Evolutionary conservation across 2,888 invertebrate genomes (phyloP).

Genomic region (Lithophane semibrunnea): DNA sequence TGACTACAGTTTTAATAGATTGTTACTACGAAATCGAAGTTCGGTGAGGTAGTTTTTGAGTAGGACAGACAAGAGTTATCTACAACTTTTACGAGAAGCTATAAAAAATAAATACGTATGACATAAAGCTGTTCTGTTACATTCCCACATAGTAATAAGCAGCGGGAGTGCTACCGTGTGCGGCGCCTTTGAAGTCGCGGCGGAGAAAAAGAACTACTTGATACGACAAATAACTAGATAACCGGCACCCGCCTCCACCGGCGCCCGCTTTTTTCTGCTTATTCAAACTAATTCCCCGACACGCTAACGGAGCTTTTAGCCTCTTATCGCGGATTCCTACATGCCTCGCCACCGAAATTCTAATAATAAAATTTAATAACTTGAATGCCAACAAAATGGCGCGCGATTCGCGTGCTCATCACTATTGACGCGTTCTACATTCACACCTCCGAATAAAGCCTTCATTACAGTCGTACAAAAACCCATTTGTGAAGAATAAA

Average conservation of each 20-base stretch:
- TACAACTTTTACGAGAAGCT: constrained; percentile 76
- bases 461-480: constrained; percentile 88
- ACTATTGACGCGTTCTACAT: constrained; percentile 79
- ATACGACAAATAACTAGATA: constrained; percentile 89
- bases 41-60: constrained; percentile 69
- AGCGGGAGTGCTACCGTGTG: constrained; percentile 84
- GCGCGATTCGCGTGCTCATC: constrained; percentile 68
- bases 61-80: constrained; percentile 66
- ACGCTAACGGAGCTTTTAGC: constrained; percentile 73
- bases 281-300: constrained; percentile 80
- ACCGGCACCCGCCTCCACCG: constrained; percentile 76
- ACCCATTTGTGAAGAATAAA: constrained; percentile 87
- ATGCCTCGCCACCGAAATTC: constrained; percentile 47
- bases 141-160: constrained; percentile 79
- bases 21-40: constrained; percentile 76
- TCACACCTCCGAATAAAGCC: constrained; percentile 88
- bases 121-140: constrained; percentile 74
- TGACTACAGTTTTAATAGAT: constrained; percentile 72
- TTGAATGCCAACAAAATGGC: constrained; percentile 63
- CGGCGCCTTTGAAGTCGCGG: constrained; percentile 84
- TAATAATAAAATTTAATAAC: constrained; percentile 66
- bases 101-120: constrained; percentile 80
- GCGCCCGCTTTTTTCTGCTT: constrained; percentile 85
- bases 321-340: constrained; percentile 73
- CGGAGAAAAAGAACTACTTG: constrained; percentile 82